A percentile compares a stretch with the other conserved stretches of the same genome.
Evolutionary conservation across 92 coral and sea anemone genomes (phyloP).

Genomic region (Phymanthus crucifer): DNA sequence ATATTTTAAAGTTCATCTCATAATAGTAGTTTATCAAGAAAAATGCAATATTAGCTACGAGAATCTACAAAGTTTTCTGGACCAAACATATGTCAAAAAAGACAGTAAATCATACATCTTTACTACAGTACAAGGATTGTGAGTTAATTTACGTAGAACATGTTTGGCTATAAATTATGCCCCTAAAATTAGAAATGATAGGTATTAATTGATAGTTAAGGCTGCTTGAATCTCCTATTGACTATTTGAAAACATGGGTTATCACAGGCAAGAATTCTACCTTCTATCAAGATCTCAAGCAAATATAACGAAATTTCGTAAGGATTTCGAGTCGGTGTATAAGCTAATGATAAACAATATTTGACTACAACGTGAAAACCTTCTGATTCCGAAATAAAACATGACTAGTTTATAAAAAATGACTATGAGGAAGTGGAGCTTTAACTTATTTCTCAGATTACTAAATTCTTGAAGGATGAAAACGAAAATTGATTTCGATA

Average conservation of each 20-base stretch:
- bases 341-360: not conserved
- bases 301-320: not conserved
- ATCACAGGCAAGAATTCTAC: too few species aligned
- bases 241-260: too few species aligned
- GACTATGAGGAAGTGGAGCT: not conserved
- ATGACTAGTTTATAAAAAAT: not conserved
- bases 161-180: not conserved
- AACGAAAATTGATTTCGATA: not conserved
- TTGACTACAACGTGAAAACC: not conserved
- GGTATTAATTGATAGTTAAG: not conserved
- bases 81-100: too few species aligned
- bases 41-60: too few species aligned
- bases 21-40: too few species aligned
- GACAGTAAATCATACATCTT: not conserved
- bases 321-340: not conserved
- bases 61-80: too few species aligned
- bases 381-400: not conserved
- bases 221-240: not conserved
- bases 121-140: not conserved
- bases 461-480: not conserved
- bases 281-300: too few species aligned
- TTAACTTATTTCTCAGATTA: not conserved
- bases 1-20: too few species aligned
- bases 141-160: conserved; percentile 5
- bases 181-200: not conserved